A percentile compares a stretch with the other conserved stretches of the same genome.
Conservation (phyloP, 2,888 invertebrate genomes). For the Hetaerina titia region DNA sequence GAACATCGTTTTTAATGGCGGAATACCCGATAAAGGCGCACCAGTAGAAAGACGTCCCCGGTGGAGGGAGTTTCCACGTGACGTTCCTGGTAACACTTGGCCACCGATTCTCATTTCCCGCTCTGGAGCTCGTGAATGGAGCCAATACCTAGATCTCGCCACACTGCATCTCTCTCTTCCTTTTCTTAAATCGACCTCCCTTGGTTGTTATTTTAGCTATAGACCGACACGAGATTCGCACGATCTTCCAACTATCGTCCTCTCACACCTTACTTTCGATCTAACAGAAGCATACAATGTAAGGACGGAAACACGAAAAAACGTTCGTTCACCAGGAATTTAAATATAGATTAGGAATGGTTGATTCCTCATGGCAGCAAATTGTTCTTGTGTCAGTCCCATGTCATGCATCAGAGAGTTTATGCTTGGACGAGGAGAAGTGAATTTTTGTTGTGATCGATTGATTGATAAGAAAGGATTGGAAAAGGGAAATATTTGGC, state of each 20-base stretch:
- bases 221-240: neutral
- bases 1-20: neutral
- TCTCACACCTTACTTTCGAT: neutral
- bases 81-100: neutral
- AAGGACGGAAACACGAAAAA: neutral
- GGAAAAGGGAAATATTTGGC: too few species aligned
- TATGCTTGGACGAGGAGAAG: too few species aligned
- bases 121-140: constrained; percentile 20
- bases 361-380: too few species aligned
- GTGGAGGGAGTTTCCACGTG: neutral
- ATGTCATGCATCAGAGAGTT: too few species aligned
- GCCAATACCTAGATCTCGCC: neutral
- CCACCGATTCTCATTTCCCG: neutral
- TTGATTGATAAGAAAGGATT: too few species aligned
- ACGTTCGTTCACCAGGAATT: neutral
- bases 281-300: neutral
- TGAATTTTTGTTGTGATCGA: too few species aligned
- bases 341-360: too few species aligned
- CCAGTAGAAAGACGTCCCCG: neutral
- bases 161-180: neutral
- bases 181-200: neutral
- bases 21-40: neutral
- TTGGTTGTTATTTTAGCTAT: neutral
- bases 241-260: neutral
- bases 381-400: too few species aligned